Conservation (phyloP, 1,140 invertebrate species). For the Chionoecetes opilio region DNA sequence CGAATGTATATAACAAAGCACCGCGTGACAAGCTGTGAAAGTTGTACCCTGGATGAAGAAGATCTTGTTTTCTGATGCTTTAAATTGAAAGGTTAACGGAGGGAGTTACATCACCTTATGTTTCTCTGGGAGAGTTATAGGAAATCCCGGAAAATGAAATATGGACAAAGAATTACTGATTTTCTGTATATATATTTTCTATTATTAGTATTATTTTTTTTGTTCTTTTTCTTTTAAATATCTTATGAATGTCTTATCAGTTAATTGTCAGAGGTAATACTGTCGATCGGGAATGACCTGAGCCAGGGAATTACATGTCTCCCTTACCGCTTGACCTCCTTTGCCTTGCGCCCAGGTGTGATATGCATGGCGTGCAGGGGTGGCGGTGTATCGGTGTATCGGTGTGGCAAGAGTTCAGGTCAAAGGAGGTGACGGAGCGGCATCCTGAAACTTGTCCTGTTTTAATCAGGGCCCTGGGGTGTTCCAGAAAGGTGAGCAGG, state of each 20-base stretch:
- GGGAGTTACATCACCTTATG: too few relatives aligned
- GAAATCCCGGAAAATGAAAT: too few relatives aligned
- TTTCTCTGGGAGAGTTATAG: too few relatives aligned
- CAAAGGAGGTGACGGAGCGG: background rate
- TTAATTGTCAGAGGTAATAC: background rate
- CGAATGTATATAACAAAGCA: too few relatives aligned
- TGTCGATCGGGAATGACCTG: background rate
- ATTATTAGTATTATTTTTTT: too few relatives aligned
- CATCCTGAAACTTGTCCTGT: background rate
- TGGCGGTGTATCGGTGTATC: background rate
- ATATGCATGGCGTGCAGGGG: background rate
- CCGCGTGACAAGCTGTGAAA: too few relatives aligned
- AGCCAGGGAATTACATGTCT: background rate
- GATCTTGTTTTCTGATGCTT: too few relatives aligned
- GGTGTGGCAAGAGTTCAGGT: background rate
- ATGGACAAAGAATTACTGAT: too few relatives aligned
- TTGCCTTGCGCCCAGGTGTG: background rate
- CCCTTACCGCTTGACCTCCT: background rate
- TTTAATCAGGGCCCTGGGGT: conserved; percentile 16
- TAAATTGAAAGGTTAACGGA: too few relatives aligned
- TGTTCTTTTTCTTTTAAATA: too few relatives aligned
- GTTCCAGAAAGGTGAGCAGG: conserved; percentile 15
- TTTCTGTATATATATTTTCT: too few relatives aligned
- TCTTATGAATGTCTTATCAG: background rate
- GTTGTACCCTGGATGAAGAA: too few relatives aligned